Percentiles rank a stretch among this genome's conserved stretches.
Conservation (phyloP, 2,113 vertebrate species). For the Toxotes jaculatrix region DNA sequence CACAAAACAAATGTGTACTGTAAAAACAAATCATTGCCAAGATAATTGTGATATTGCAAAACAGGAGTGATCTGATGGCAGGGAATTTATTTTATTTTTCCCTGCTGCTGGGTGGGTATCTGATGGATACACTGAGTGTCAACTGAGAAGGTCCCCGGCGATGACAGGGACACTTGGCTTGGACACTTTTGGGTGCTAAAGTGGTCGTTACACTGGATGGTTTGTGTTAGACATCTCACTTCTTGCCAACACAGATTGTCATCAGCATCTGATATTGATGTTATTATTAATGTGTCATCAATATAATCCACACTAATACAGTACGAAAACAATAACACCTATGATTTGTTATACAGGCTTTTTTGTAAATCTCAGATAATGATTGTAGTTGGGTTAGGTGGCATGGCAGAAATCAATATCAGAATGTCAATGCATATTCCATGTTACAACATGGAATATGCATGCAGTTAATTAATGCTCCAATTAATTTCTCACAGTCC, state of each 20-base stretch:
- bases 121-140: slow-evolving; percentile 62
- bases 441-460: no score
- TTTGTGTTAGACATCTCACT: slow-evolving; percentile 54
- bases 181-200: slow-evolving; percentile 58
- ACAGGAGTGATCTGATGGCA: slow-evolving; percentile 53
- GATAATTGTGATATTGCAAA: slow-evolving; percentile 62
- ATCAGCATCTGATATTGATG: slow-evolving; percentile 14
- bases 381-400: background rate
- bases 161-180: slow-evolving; percentile 51
- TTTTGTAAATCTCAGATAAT: background rate
- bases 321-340: background rate
- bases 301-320: background rate
- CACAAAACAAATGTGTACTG: slow-evolving; percentile 42
- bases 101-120: slow-evolving; percentile 44
- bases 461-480: no score
- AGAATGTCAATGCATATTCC: background rate
- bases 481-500: no score
- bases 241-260: slow-evolving; percentile 38
- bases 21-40: slow-evolving; percentile 23
- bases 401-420: background rate
- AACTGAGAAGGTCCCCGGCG: slow-evolving; percentile 50
- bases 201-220: slow-evolving; percentile 35
- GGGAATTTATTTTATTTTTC: slow-evolving; percentile 60
- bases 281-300: slow-evolving; percentile 2
- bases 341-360: background rate